Evolutionary conservation across 2,888 invertebrate genomes (phyloP).

Genomic region (Pristionchus entomophagus): DNA sequence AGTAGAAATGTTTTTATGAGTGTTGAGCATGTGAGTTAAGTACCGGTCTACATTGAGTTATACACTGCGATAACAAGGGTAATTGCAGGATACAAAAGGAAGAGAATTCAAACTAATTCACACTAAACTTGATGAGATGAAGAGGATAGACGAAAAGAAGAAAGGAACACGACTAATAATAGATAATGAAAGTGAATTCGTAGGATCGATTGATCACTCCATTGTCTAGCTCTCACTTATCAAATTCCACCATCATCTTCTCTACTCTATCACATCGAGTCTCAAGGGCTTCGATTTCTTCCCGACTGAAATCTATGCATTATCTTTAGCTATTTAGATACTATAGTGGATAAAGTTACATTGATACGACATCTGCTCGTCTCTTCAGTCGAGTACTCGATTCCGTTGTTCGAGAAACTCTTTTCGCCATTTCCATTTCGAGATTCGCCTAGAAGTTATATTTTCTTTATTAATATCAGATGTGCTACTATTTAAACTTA

Average conservation of each 20-base stretch:
- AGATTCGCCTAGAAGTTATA: not conserved
- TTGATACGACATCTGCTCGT: not conserved
- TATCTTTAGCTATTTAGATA: not conserved
- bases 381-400: not conserved
- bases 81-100: conserved; percentile 29
- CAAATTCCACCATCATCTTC: not conserved
- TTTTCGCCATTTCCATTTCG: conserved; percentile 4
- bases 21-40: not conserved
- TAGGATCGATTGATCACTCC: not conserved
- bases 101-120: not conserved
- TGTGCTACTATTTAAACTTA: not conserved
- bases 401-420: not conserved
- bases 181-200: conserved; percentile 34
- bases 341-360: not conserved
- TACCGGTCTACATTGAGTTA: not conserved
- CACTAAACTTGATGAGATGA: conserved; percentile 13
- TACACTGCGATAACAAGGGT: not conserved
- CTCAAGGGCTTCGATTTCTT: conserved; percentile 37
- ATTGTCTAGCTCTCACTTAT: too few species aligned
- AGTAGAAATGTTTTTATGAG: not conserved
- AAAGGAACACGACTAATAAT: not conserved
- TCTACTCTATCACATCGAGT: conserved; percentile 24
- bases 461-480: too few species aligned
- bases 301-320: not conserved
- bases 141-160: not conserved